Evolutionary conservation across 2,797 vertebrate genomes (phyloP), one percentile per base, ranked within the genome.

Genomic region (Benthosema pterotum): DNA sequence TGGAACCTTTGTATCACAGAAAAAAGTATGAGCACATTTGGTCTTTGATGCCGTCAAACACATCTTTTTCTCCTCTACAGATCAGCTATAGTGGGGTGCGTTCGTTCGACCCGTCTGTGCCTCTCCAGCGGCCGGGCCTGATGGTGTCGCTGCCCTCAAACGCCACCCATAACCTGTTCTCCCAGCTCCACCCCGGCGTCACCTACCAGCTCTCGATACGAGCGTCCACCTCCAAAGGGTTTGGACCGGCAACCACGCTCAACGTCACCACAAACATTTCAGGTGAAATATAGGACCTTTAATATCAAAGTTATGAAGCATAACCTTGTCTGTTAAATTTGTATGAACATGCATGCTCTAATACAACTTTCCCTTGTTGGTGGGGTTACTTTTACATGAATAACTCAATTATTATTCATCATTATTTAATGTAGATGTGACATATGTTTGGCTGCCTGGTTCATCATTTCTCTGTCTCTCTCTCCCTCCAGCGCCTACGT

Each of bases 241-340:
- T 97, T 25, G 98, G 98, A 1, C 93, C 94, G 11, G 93, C 95
- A 5, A 95, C 94, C 17, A 93, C 93, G 0, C 93, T 98, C 77
- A 99, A 99, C 0, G 93, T 99, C 60, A 97, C 97, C n/a, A 99
- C 98, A 46, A 99, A 99, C 70, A 99, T 99, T 69, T 99, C 98
- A 84, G 98, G 98, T 99, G 88, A 57, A 28, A 14, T 59, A 11
- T 59, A 11, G 8, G 0, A 2, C 19, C 60, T 56, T 46, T 4
- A 12, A 11, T 5, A 18, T 19, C 19, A 9, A 28, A 22, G 15
- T 43, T n/a, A 46, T 46, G 13, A 4, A 13, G 12, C 12, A 15
- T 15, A n/a, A n/a, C 4, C 4, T 4, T 1, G 45, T 46, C 45
- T 46, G 32, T 38, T 9, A 11, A 38, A 9, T 38, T 38, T 8